Base-by-base conservation (phyloP, 2,888 invertebrate genomes). In the Diaphora mendica region DNA sequence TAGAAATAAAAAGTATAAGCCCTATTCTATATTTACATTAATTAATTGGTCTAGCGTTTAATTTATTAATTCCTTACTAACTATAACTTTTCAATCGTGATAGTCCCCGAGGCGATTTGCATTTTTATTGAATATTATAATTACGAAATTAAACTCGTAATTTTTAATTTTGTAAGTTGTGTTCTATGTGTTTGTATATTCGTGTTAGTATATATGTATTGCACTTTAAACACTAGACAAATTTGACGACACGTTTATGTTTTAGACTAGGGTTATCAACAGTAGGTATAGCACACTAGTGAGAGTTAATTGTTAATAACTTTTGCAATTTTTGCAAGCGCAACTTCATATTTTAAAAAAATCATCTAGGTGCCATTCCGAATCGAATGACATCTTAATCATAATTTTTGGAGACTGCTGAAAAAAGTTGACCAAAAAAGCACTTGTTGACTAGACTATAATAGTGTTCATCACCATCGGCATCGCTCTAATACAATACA, bases 11-110 rank as follows among this genome's bases (percentile, higher is more conserved):
- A n/a, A 26, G 35, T 20, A 48, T 64, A 44, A 48, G 48, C 44
- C 64, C 67, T 64, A 59, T 35, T 70, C 55, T 26, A 59, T 7
- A 65, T 72, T 81, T 62, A 23, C 68, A 35, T 59, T 77, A 68
- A 75, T 72, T 33, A 72, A 70, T 51, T 67, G n/a, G 72, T 69
- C 80, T 73, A 81, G 79, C 75, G 65, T 75, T 79, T 59, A 73
- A 70, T 73, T 26, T 66, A 35, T 42, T 66, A 66, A 42, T 44
- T 42, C 42, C 26, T 42, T 66, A 15, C 17, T 30, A 20, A 26
- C 20, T 67, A 33, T 33, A 23, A 23, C 11, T 33, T 33, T 48
- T 13, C 0, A 48, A 48, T 23, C 13, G 30, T 23, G 5, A 67
- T 48, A 33, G 26, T 67, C 33, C 26, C 48, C 48, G 33, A 48